Conservation (phyloP, 2,888 invertebrate genomes). For the Deroplatys truncata region DNA sequence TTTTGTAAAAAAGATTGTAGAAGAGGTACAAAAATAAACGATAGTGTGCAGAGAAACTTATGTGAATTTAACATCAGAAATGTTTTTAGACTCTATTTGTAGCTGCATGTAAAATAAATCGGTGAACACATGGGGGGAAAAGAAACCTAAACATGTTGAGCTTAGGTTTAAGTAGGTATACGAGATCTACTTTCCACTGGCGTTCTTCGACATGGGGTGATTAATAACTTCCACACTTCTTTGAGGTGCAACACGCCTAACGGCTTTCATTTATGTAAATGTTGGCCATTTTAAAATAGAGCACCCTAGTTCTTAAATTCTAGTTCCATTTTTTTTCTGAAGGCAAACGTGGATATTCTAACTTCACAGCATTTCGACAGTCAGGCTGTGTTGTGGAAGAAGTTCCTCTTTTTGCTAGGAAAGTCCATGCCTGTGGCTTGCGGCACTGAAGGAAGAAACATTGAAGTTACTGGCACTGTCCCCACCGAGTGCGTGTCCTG, state of each 20-base stretch:
- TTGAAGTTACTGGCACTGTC: background rate
- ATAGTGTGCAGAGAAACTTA: too few relatives aligned
- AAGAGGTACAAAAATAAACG: too few relatives aligned
- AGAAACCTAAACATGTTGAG: too few relatives aligned
- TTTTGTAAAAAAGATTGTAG: too few relatives aligned
- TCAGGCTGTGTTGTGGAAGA: background rate
- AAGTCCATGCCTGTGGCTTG: background rate
- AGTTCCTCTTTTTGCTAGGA: background rate
- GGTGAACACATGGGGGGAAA: too few relatives aligned
- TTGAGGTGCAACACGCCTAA: background rate
- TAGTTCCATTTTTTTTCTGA: background rate
- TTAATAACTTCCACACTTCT: background rate
- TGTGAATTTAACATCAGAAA: too few relatives aligned
- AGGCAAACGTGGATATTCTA: background rate
- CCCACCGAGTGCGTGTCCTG: constrained; percentile 24
- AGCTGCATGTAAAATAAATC: too few relatives aligned
- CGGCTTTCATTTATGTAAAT: too few relatives aligned
- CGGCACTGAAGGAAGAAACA: background rate
- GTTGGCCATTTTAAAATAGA: background rate
- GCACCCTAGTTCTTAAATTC: background rate
- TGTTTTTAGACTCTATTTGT: too few relatives aligned
- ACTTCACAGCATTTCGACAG: background rate
- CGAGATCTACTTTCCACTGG: too few relatives aligned
- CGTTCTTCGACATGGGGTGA: background rate
- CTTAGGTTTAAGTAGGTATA: too few relatives aligned